phyloP scores from a whole-genome alignment of 2,888 invertebrate genomes.

The Dermolepida albohirtum region DNA sequence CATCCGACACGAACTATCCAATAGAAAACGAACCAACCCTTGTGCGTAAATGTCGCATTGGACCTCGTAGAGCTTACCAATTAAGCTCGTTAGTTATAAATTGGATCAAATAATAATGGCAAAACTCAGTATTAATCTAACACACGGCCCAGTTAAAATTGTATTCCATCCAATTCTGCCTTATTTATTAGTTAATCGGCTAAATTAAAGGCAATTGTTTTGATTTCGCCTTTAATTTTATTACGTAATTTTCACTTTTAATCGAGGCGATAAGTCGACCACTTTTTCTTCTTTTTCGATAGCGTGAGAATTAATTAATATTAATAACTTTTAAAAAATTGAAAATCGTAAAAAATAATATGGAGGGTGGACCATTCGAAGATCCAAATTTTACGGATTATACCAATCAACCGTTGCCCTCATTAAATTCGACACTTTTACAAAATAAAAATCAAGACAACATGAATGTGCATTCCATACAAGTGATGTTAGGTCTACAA shows the following conservation, averaged over 20 bases:
- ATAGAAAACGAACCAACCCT: slow-evolving; percentile 55
- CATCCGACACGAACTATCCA: slow-evolving; percentile 34
- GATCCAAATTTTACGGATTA: slow-evolving; percentile 84
- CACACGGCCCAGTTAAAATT: slow-evolving; percentile 56
- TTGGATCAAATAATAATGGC: slow-evolving; percentile 66
- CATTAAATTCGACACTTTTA: slow-evolving; percentile 61
- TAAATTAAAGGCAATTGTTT: slow-evolving; percentile 61
- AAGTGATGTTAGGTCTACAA: slow-evolving; percentile 76
- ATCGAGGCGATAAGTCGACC: slow-evolving; percentile 44
- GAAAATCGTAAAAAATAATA: slow-evolving; percentile 54
- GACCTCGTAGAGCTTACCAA: slow-evolving; percentile 54
- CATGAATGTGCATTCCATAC: slow-evolving; percentile 73
- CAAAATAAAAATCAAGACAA: slow-evolving; percentile 62
- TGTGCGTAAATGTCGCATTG: slow-evolving; percentile 51
- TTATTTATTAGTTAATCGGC: slow-evolving; percentile 52
- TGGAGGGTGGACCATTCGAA: slow-evolving; percentile 81
- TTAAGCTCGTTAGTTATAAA: slow-evolving; percentile 67
- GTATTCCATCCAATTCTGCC: slow-evolving; percentile 53
- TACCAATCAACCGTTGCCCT: slow-evolving; percentile 68
- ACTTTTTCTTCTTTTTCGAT: slow-evolving; percentile 8
- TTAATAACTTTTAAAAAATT: slow-evolving; percentile 36
- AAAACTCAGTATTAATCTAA: slow-evolving; percentile 54
- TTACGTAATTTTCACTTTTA: slow-evolving; percentile 50
- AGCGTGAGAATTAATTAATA: slow-evolving; percentile 21
- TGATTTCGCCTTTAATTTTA: slow-evolving; percentile 57